Evolutionary conservation across 2,888 invertebrate genomes (phyloP).

Genomic region (Chirona hameri): DNA sequence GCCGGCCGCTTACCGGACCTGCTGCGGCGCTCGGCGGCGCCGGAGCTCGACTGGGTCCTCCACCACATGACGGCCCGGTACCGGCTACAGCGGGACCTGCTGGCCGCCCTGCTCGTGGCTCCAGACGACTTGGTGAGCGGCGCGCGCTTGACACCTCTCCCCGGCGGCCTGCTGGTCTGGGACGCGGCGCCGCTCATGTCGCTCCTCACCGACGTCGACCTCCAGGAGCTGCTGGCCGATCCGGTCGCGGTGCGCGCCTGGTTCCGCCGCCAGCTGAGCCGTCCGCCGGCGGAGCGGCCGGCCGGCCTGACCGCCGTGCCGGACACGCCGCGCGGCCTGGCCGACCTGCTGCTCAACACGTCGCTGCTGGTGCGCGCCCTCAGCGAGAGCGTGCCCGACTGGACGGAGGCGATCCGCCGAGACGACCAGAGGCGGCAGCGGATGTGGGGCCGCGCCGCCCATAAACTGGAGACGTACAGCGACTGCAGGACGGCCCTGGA

Average conservation of each 20-base stretch:
- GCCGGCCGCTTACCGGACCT: not conserved
- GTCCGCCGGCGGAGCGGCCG: not conserved
- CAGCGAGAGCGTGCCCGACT: not conserved
- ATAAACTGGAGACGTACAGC: not conserved
- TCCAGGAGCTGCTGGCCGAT: not conserved
- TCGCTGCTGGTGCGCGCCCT: slow-evolving; percentile 2
- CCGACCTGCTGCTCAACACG: not conserved
- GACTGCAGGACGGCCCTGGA: not conserved
- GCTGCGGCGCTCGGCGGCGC: not conserved
- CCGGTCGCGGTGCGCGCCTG: not conserved
- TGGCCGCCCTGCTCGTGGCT: not conserved
- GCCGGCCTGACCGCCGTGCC: not conserved
- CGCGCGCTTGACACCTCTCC: not conserved
- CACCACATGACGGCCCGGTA: not conserved
- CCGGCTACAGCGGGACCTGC: not conserved
- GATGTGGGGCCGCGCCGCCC: not conserved
- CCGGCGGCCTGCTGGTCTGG: not conserved
- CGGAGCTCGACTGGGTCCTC: not conserved
- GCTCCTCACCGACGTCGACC: not conserved
- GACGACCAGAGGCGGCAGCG: not conserved
- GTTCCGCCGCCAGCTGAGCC: not conserved
- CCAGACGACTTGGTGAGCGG: not conserved
- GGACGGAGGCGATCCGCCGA: not conserved
- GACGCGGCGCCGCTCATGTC: not conserved
- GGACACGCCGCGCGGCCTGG: not conserved